A percentile compares a stretch with the other conserved stretches of the same genome.
Evolutionary conservation across 2,888 invertebrate genomes (phyloP).

Genomic region (Eurytoma californica): DNA sequence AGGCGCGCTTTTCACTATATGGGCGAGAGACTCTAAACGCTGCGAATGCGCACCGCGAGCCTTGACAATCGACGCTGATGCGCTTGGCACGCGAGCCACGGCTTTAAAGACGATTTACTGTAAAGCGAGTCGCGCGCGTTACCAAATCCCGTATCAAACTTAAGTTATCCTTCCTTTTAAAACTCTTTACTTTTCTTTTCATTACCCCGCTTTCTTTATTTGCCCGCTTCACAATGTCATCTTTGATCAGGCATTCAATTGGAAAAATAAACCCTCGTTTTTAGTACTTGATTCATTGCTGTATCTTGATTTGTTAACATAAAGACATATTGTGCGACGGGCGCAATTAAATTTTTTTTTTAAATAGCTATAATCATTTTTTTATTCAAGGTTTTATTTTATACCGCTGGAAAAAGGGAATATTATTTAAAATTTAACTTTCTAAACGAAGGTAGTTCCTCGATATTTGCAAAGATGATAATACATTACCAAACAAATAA

Average conservation of each 20-base stretch:
- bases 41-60: background rate
- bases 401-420: no score
- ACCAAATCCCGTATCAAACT: background rate
- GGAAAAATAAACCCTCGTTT: background rate
- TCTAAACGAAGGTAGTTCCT: no score
- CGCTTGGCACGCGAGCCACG: background rate
- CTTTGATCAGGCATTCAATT: background rate
- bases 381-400: no score
- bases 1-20: background rate
- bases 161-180: background rate
- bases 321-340: background rate
- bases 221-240: background rate
- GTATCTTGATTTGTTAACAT: no score
- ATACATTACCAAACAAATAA: no score
- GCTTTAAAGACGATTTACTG: slow-evolving; percentile 19
- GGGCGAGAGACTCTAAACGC: background rate
- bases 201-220: background rate
- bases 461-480: no score
- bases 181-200: background rate
- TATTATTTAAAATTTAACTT: no score
- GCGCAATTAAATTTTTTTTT: no score
- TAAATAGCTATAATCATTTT: no score
- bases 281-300: background rate
- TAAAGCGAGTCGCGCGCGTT: slow-evolving; percentile 2
- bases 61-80: background rate